Percentiles rank a stretch among this genome's conserved stretches.
Conservation (phyloP, 2,888 invertebrate species). For the Tyria jacobaeae region DNA sequence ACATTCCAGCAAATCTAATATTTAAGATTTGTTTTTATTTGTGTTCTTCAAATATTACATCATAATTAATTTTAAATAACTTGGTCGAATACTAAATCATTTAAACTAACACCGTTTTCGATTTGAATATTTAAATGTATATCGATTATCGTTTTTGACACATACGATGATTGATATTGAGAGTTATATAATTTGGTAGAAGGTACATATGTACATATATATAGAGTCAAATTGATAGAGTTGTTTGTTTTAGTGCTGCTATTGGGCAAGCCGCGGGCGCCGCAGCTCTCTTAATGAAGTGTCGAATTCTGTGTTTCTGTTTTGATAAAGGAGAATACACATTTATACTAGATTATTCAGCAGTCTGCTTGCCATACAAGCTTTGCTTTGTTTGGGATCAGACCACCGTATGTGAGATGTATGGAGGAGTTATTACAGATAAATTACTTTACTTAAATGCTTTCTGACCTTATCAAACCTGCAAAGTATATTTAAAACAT, state of each 20-base stretch:
- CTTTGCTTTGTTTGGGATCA: too few species aligned
- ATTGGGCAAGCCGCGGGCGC: slow-evolving; percentile 74
- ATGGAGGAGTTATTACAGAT: too few species aligned
- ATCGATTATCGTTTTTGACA: slow-evolving; percentile 72
- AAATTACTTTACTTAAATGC: too few species aligned
- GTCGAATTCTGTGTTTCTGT: slow-evolving; percentile 69
- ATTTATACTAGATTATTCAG: slow-evolving; percentile 28
- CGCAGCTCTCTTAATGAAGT: slow-evolving; percentile 69
- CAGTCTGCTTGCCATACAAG: too few species aligned
- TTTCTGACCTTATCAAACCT: too few species aligned
- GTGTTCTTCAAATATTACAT: slow-evolving; percentile 44
- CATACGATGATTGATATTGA: slow-evolving; percentile 76
- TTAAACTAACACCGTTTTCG: slow-evolving; percentile 58
- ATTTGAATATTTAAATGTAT: slow-evolving; percentile 67
- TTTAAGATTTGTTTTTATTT: slow-evolving; percentile 10
- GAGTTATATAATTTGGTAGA: slow-evolving; percentile 65
- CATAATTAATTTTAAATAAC: slow-evolving; percentile 64
- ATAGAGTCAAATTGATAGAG: slow-evolving; percentile 76
- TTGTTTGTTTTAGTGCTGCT: slow-evolving; percentile 80
- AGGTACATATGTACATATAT: slow-evolving; percentile 64
- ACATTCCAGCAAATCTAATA: too few species aligned
- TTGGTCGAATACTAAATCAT: slow-evolving; percentile 48
- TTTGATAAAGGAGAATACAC: slow-evolving; percentile 59
- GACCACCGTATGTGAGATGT: too few species aligned
- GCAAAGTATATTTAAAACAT: too few species aligned